A percentile compares a stretch with the other conserved stretches of the same genome.
Evolutionary conservation across 2,797 vertebrate species (phyloP).

Genomic region (Anguilla obscura): DNA sequence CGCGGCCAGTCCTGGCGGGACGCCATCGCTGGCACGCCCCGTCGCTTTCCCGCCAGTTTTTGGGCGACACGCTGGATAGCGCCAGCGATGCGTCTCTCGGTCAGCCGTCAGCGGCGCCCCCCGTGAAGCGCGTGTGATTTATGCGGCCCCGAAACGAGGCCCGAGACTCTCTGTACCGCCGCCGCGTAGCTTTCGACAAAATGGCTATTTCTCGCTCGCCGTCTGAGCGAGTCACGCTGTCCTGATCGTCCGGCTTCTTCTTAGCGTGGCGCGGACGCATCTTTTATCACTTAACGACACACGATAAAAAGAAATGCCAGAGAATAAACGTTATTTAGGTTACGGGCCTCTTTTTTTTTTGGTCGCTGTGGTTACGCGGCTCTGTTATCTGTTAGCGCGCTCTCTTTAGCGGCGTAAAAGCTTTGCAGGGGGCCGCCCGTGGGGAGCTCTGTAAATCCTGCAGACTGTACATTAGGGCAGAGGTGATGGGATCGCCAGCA

Average conservation of each 20-base stretch:
- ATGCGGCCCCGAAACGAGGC: slow-evolving; percentile 50
- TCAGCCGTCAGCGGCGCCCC: not conserved
- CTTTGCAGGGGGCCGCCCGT: slow-evolving; percentile 35
- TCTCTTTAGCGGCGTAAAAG: slow-evolving; percentile 21
- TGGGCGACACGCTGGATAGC: not conserved
- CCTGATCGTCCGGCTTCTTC: not conserved
- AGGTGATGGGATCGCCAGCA: slow-evolving; percentile 46
- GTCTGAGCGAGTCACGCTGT: slow-evolving; percentile 35
- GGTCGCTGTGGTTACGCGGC: slow-evolving; percentile 2
- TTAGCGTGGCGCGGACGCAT: not conserved
- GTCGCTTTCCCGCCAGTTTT: not conserved
- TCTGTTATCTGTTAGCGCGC: slow-evolving; percentile 52
- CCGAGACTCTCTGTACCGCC: slow-evolving; percentile 44
- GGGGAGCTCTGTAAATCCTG: slow-evolving; percentile 27
- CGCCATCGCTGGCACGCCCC: not conserved
- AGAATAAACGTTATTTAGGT: slow-evolving; percentile 20
- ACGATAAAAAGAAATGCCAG: slow-evolving; percentile 17
- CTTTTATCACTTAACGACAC: slow-evolving; percentile 7
- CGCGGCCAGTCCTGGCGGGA: not conserved
- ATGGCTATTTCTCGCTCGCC: slow-evolving; percentile 38
- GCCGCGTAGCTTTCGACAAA: slow-evolving; percentile 54
- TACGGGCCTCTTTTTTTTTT: not conserved
- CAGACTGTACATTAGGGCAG: slow-evolving; percentile 46
- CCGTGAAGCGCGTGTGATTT: slow-evolving; percentile 54
- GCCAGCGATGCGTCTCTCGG: not conserved